Evolutionary conservation across 2,888 invertebrate species (phyloP).

Genomic region (Iphiclides podalirius): DNA sequence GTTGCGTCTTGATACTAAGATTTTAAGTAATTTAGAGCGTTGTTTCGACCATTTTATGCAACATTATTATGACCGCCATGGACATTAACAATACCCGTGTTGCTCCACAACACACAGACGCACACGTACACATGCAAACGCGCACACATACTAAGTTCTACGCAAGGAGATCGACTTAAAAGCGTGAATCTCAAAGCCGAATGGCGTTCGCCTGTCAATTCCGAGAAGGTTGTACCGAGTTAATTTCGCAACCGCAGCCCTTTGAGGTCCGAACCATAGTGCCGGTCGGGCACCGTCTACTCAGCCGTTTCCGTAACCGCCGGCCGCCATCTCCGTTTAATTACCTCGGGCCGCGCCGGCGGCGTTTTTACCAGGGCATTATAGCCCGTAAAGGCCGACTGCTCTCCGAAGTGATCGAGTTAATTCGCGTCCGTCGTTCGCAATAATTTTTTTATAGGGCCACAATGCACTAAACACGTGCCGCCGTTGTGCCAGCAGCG

Average conservation of each 20-base stretch:
- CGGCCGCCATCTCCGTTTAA: constrained; percentile 14
- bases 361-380: constrained; percentile 22
- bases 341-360: constrained; percentile 18
- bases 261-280: constrained; percentile 22
- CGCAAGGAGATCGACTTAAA: too few relatives aligned
- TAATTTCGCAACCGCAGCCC: constrained; percentile 10
- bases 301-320: constrained; percentile 30
- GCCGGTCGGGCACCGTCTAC: constrained; percentile 24
- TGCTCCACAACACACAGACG: too few relatives aligned
- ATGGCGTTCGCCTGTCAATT: neutral
- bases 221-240: neutral
- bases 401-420: constrained; percentile 32
- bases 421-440: constrained; percentile 36
- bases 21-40: too few relatives aligned
- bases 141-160: too few relatives aligned
- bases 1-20: too few relatives aligned
- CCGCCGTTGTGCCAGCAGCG: constrained; percentile 6
- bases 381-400: constrained; percentile 13
- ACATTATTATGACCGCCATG: too few relatives aligned
- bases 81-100: too few relatives aligned
- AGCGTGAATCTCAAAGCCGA: too few relatives aligned
- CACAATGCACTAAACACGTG: constrained; percentile 18
- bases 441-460: constrained; percentile 25
- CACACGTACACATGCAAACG: too few relatives aligned
- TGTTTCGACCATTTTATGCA: too few relatives aligned